Base-by-base conservation (phyloP, 92 coral and sea anemone species). In the Phenganax marumi region DNA sequence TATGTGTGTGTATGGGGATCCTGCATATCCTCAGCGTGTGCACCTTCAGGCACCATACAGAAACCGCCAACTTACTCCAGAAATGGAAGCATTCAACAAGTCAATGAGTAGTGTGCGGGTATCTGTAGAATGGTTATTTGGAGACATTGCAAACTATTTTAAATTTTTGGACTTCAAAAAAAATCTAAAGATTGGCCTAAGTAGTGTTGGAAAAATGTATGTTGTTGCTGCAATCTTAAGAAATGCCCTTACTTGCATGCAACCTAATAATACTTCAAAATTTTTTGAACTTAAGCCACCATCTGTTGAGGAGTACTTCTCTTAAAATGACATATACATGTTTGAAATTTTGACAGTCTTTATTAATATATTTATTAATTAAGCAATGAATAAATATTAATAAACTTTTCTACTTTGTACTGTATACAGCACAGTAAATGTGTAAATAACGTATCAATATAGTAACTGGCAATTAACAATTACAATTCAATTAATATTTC, bases 91-190 rank as follows among this genome's bases (percentile, higher is more conserved):
- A 33, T 33, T 56, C 63, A 56, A 56, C 63, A 56, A 56, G 21
- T 56, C 63, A 14, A 56, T 56, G 63, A 56, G 63, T 19, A 56
- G 63, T 56, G 63, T 56, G 63, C 63, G 63, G 63, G 63, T 56
- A 19, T 56, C 63, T 14, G 63, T 56, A 19, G 63, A 56, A 56
- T 69, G 52, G 75, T 69, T 69, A 16, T 69, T 69, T 69, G 75
- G 75, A 69, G 75, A 26, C 75, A 69, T 69, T 33, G 17, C 43
- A 69, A 69, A 69, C 75, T 83, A 83, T 52, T 87, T 87, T 63
- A 76, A 68, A 76, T 87, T 87, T 83, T 23, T 87, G 19, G 87
- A 87, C 75, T 87, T 58, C 52, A 82, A 56, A 56, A 54, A 54
- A 14, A 56, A 21, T 56, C 43, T 33, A 33, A 33, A 33, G 43